Base-by-base conservation (phyloP, 2,797 vertebrate genomes). In the Otolemur crassicaudatus region DNA sequence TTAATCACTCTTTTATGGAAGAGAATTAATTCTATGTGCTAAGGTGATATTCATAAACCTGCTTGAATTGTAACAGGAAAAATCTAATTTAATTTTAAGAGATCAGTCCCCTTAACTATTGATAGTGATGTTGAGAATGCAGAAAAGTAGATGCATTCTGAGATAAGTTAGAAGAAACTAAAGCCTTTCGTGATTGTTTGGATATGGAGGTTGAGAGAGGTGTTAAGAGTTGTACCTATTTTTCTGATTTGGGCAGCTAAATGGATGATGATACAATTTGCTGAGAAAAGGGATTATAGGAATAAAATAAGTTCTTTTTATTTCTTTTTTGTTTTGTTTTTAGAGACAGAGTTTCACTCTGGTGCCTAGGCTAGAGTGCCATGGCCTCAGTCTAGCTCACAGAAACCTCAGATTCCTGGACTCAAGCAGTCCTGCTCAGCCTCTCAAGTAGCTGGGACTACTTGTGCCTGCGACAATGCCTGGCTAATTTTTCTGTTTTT, bases 71-170 rank as follows among this genome's bases (percentile, higher is more conserved):
- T 94, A 40, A 25, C 60, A 60, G 61, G 25, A 91, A 91, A 73
- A 83, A 87, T 25, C 20, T 63, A 72, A 5, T 96, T 96, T 93
- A 88, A 86, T 92, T 96, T 88, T 11, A 84, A 96, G 34, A 92
- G 11, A 0, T 82, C 63, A 76, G 67, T 96, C 70, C 72, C 46
- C 19, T 86, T 95, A 84, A 60, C 8, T 90, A 25, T 95, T 94
- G 46, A 6, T 92, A 86, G 29, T 96, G 22, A 86, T 94, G 20
- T 53, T 94, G 81, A 89, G 27, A 84, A 84, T 90, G 34, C 95
- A 20, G 69, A 61, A 92, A 91, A 70, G n/a, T 87, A 53, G 49
- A 31, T 93, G 43, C 65, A 80, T 67, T 89, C 61, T 56, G 27
- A 92, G 43, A 25, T 83, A 43, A 73, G 34, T 82, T 79, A 49